Conservation (phyloP, 2,888 invertebrate species). For the Apantesis nais region DNA sequence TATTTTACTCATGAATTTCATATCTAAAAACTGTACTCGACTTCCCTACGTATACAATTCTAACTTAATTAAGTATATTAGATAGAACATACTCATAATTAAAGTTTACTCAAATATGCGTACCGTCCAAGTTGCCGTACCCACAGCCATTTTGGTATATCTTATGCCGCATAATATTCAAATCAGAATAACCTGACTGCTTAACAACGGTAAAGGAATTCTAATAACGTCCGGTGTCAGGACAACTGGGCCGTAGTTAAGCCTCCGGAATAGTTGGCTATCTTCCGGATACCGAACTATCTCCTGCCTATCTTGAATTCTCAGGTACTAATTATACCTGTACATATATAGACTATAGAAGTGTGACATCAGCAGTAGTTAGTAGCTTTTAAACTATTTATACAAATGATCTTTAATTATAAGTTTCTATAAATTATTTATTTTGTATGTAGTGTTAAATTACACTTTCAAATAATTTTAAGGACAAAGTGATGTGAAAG, state of each 20-base stretch:
- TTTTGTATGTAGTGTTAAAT: too few relatives aligned
- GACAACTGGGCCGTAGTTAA: slow-evolving; percentile 2
- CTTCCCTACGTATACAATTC: neutral
- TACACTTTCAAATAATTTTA: too few relatives aligned
- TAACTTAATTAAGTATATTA: neutral
- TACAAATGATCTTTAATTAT: neutral
- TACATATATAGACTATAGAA: neutral
- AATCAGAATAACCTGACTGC: slow-evolving; percentile 14
- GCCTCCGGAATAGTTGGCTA: slow-evolving; percentile 18
- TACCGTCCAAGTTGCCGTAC: neutral
- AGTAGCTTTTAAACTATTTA: neutral
- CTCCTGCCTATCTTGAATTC: slow-evolving; percentile 1
- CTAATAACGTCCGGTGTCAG: slow-evolving; percentile 17
- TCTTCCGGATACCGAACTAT: slow-evolving; percentile 3
- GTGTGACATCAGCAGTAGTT: neutral
- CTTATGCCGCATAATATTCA: slow-evolving; percentile 22
- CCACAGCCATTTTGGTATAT: neutral
- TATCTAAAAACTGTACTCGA: neutral
- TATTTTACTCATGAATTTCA: too few relatives aligned
- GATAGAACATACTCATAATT: neutral
- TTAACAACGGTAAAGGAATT: slow-evolving; percentile 27
- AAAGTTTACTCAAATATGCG: neutral
- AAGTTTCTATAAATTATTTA: too few relatives aligned
- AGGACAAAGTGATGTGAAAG: too few relatives aligned
- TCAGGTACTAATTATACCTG: neutral